A percentile compares a stretch with the other conserved stretches of the same genome.
phyloP scores from a whole-genome alignment of 2,888 invertebrate species.

The Clistopyga incitator region DNA sequence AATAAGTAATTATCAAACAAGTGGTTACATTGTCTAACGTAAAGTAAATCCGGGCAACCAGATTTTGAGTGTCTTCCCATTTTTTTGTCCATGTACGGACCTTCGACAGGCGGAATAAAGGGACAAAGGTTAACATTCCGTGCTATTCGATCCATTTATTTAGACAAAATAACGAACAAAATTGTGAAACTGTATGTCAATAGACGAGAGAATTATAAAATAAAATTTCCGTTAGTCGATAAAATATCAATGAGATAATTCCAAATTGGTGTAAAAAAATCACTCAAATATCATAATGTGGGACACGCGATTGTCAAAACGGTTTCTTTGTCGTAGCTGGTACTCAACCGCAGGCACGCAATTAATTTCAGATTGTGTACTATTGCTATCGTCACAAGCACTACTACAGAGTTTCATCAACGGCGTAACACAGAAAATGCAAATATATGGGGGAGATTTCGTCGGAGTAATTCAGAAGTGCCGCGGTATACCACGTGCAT shows the following conservation, averaged over 20 bases:
- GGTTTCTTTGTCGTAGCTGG: constrained; percentile 71
- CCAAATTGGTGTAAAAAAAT: neutral
- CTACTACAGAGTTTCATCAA: constrained; percentile 20
- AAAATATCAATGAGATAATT: neutral
- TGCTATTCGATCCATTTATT: too few relatives aligned
- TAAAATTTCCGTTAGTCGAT: neutral
- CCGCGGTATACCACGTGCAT: constrained; percentile 81
- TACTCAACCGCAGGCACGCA: constrained; percentile 77
- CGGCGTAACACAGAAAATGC: constrained; percentile 73
- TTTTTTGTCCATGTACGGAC: too few relatives aligned
- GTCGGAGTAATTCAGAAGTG: constrained; percentile 81
- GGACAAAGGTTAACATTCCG: too few relatives aligned
- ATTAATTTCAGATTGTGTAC: constrained; percentile 81
- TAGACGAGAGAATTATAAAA: constrained; percentile 54
- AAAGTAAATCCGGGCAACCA: too few relatives aligned
- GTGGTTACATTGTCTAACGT: too few relatives aligned
- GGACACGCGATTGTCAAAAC: constrained; percentile 65
- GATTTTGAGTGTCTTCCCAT: too few relatives aligned
- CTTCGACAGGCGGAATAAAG: too few relatives aligned
- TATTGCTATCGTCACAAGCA: constrained; percentile 55
- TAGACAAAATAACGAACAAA: too few relatives aligned
- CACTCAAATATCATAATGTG: constrained; percentile 67
- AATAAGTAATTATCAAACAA: too few relatives aligned
- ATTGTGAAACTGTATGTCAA: neutral
- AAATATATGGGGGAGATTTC: constrained; percentile 80